A percentile compares a stretch with the other conserved stretches of the same genome.
phyloP scores from a whole-genome alignment of 2,888 invertebrate genomes.

The Erpobdella octoculata region DNA sequence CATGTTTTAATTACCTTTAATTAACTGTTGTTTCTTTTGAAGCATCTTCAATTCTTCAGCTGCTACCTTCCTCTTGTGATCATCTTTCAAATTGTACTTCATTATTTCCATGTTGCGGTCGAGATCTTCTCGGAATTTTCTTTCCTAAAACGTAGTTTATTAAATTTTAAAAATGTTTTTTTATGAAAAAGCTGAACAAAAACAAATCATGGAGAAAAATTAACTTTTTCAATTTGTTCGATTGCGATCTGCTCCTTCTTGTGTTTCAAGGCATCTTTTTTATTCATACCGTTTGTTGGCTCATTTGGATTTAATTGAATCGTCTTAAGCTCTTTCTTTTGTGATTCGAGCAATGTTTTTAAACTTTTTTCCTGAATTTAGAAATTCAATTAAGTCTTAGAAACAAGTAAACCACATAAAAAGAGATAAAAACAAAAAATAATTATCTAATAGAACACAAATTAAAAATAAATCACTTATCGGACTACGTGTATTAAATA shows the following conservation, averaged over 20 bases:
- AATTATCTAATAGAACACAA: no score
- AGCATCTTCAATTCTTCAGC: constrained; percentile 15
- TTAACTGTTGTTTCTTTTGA: constrained; percentile 4
- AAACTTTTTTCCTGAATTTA: constrained; percentile 27
- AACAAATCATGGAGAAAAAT: not conserved
- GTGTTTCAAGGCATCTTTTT: constrained; percentile 22
- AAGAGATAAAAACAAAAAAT: not conserved
- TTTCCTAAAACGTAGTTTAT: not conserved
- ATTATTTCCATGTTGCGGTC: constrained; percentile 16
- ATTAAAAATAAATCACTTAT: not conserved
- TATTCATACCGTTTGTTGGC: not conserved
- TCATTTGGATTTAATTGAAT: constrained; percentile 17
- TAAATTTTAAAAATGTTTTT: not conserved
- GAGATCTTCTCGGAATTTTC: constrained; percentile 9
- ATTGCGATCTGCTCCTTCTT: constrained; percentile 16
- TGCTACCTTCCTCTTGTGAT: constrained; percentile 17
- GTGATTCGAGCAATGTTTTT: constrained; percentile 24
- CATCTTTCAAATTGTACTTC: constrained; percentile 11
- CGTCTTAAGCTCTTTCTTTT: constrained; percentile 28
- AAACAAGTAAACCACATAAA: not conserved
- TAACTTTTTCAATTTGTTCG: constrained; percentile 30
- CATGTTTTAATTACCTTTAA: constrained; percentile 2
- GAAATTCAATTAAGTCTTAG: not conserved
- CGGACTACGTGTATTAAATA: not conserved
- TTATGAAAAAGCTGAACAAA: no score